Conservation (phyloP, 2,113 vertebrate species). For the Diadophis punctatus region DNA sequence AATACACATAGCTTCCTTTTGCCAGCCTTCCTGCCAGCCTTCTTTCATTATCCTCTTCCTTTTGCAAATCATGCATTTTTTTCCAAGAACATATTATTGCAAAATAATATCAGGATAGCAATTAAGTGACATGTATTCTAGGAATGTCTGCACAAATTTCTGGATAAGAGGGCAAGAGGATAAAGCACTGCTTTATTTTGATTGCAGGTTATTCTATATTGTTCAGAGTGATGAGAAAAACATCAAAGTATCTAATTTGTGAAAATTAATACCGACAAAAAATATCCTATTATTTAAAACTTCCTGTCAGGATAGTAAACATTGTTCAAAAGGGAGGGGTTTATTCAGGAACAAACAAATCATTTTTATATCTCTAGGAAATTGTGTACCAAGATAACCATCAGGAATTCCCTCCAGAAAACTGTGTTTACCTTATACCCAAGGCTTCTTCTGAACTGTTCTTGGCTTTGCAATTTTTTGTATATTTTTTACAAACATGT, state of each 20-base stretch:
- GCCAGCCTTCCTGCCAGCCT: neutral
- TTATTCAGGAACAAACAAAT: neutral
- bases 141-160: neutral
- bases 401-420: slow-evolving; percentile 31
- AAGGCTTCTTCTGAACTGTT: slow-evolving; percentile 20
- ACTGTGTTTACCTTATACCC: slow-evolving; percentile 23
- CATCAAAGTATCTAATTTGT: neutral
- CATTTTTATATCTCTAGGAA: neutral
- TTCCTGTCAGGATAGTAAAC: neutral
- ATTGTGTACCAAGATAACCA: slow-evolving; percentile 13
- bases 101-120: neutral
- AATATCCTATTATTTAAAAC: neutral
- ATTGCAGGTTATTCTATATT: neutral
- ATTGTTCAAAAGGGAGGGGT: neutral
- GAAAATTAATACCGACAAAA: neutral
- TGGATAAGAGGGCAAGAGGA: neutral
- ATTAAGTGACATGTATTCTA: neutral
- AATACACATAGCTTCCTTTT: neutral
- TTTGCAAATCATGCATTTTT: neutral
- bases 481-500: slow-evolving; percentile 38
- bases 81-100: neutral
- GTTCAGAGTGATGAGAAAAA: neutral
- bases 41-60: neutral
- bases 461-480: slow-evolving; percentile 22
- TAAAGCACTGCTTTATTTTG: neutral